Percentiles rank a stretch among this genome's conserved stretches.
Evolutionary conservation across 2,113 vertebrate species (phyloP).

Genomic region (Solenodon paradoxus): DNA sequence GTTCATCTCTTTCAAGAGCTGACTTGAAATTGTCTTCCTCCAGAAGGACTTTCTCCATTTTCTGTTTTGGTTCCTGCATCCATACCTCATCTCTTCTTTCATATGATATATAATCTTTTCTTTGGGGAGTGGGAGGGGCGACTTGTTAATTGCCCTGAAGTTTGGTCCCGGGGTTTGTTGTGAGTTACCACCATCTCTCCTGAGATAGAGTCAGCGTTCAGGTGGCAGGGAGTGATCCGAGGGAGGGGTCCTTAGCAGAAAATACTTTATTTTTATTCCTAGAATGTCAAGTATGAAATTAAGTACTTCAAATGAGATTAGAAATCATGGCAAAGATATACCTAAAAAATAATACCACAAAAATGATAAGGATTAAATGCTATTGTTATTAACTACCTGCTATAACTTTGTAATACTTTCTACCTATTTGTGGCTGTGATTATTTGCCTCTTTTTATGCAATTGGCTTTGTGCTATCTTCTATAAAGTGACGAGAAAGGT

Average conservation of each 20-base stretch:
- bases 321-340: not conserved
- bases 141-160: not conserved
- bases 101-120: not conserved
- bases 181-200: not conserved
- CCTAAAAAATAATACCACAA: not conserved
- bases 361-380: not conserved
- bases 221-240: not conserved
- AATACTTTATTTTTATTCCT: not conserved
- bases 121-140: too few species aligned
- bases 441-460: not conserved
- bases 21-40: not conserved
- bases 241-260: not conserved
- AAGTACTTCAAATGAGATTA: not conserved
- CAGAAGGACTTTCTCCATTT: not conserved
- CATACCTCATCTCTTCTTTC: not conserved
- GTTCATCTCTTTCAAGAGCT: not conserved
- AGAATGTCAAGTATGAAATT: not conserved
- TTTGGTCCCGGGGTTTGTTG: not conserved
- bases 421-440: not conserved
- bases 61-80: not conserved
- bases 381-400: not conserved
- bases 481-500: not conserved
- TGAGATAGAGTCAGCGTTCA: not conserved
- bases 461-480: not conserved
- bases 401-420: not conserved